Percentiles rank a stretch among this genome's conserved stretches.
These are phyloP conservation scores for Megalurothrips usitatus DNA, from an alignment of 2,888 invertebrate species.

Conservation along the genomic window DNA sequence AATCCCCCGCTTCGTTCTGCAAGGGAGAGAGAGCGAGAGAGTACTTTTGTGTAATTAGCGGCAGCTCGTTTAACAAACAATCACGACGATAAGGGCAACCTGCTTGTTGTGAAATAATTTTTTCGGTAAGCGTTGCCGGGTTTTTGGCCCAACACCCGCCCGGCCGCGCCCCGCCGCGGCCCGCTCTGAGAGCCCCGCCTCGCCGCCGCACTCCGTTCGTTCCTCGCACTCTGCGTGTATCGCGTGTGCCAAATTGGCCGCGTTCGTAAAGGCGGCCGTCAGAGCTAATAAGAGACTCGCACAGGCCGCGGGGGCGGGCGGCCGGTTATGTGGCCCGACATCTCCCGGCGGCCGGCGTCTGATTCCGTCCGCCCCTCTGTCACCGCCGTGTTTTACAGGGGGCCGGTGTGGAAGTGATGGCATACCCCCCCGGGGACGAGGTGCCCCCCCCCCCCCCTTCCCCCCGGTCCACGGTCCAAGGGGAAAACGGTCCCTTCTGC, in stretches of 20 bases:
- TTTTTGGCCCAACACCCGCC: not conserved
- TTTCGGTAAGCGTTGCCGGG: not conserved
- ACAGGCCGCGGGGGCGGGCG: not conserved
- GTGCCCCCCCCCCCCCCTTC: constrained; percentile 26
- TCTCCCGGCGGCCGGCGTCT: constrained; percentile 12
- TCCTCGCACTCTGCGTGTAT: not conserved
- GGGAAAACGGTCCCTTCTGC: too few relatives aligned
- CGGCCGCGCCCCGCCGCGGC: not conserved
- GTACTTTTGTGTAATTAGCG: not conserved
- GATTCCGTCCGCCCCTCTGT: constrained; percentile 22
- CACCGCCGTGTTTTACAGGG: not conserved
- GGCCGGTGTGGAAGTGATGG: too few relatives aligned
- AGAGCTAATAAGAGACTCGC: not conserved
- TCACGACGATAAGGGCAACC: not conserved
- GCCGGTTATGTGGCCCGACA: not conserved
- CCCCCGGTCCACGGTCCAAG: too few relatives aligned
- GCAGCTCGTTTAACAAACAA: not conserved
- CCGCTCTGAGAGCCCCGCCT: not conserved
- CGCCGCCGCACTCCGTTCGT: too few relatives aligned
- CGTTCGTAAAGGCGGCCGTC: not conserved
- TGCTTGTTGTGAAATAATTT: not conserved
- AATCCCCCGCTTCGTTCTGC: too few relatives aligned
- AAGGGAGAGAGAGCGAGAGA: not conserved
- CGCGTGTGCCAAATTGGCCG: constrained; percentile 1
- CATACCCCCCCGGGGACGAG: too few relatives aligned